Conservation (phyloP, 1,140 invertebrate species). For the Trinorchestia longiramus region DNA sequence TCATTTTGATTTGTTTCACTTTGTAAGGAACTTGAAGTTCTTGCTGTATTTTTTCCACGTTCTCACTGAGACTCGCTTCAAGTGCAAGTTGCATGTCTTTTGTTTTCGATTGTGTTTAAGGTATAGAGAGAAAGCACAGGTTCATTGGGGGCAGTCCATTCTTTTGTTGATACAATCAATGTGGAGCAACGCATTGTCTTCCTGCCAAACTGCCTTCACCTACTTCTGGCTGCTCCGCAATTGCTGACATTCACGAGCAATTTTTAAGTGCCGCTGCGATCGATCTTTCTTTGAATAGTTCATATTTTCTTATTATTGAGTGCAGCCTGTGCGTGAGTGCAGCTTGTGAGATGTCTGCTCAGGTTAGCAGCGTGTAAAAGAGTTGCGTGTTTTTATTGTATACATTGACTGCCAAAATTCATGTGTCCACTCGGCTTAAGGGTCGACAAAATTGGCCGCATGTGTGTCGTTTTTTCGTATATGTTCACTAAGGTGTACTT, state of each 20-base stretch:
- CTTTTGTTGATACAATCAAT: slow-evolving; percentile 42
- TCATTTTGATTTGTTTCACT: not conserved
- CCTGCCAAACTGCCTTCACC: not conserved
- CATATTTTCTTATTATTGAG: not conserved
- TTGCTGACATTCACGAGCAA: not conserved
- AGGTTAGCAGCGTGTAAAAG: not conserved
- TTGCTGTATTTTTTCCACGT: not conserved
- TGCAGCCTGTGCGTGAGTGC: not conserved
- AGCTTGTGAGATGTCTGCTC: not conserved
- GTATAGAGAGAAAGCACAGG: slow-evolving; percentile 4
- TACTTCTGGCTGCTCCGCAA: not conserved
- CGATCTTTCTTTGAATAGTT: not conserved
- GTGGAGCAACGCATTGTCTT: slow-evolving; percentile 6
- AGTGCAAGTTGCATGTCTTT: slow-evolving; percentile 8
- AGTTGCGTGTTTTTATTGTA: not conserved
- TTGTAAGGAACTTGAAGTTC: not conserved
- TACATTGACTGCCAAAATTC: not conserved
- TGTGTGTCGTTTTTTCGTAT: not conserved
- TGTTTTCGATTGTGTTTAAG: not conserved
- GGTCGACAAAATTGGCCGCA: not conserved
- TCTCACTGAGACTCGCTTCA: not conserved
- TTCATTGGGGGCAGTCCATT: slow-evolving; percentile 40
- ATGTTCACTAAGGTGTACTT: not conserved
- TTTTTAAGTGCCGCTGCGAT: not conserved
- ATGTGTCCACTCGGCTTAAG: not conserved